phyloP scores from a whole-genome alignment of 1,140 invertebrate genomes.

The Bombyx mandarina region DNA sequence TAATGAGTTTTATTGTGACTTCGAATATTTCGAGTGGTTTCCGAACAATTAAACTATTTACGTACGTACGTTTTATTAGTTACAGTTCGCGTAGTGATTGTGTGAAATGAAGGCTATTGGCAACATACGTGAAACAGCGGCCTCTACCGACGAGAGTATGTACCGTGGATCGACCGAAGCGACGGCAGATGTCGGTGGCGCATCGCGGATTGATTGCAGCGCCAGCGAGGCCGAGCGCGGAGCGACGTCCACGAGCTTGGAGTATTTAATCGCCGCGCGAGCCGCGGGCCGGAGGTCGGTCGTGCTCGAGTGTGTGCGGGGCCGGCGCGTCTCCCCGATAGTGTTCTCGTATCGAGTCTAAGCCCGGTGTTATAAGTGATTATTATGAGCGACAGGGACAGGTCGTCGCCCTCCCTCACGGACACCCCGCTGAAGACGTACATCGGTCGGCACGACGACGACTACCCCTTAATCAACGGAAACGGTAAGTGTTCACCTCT shows the following conservation, averaged over 20 bases:
- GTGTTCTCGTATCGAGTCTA: slow-evolving; percentile 48
- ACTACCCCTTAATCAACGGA: slow-evolving; percentile 81
- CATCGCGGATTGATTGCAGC: slow-evolving; percentile 28
- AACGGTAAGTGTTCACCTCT: slow-evolving; percentile 74
- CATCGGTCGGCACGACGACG: slow-evolving; percentile 81
- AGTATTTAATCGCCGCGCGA: slow-evolving; percentile 62
- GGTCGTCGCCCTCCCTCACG: slow-evolving; percentile 82
- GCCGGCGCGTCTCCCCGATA: slow-evolving; percentile 55
- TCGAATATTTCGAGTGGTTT: too few relatives aligned
- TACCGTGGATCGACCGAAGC: too few relatives aligned
- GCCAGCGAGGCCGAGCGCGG: slow-evolving; percentile 12
- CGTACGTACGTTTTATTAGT: too few relatives aligned
- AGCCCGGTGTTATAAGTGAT: slow-evolving; percentile 54
- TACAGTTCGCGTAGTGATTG: too few relatives aligned
- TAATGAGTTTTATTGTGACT: too few relatives aligned
- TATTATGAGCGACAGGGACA: slow-evolving; percentile 83
- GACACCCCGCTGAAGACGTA: slow-evolving; percentile 84
- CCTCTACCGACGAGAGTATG: too few relatives aligned
- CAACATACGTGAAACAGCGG: too few relatives aligned
- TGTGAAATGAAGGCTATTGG: too few relatives aligned
- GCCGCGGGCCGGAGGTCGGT: slow-evolving; percentile 65
- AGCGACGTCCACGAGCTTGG: slow-evolving; percentile 13
- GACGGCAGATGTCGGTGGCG: slow-evolving; percentile 4
- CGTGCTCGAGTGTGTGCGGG: slow-evolving; percentile 54
- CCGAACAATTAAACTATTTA: too few relatives aligned